A percentile compares a stretch with the other conserved stretches of the same genome.
phyloP scores from a whole-genome alignment of 2,888 invertebrate species.

The Caenorhabditis zanzibari region DNA sequence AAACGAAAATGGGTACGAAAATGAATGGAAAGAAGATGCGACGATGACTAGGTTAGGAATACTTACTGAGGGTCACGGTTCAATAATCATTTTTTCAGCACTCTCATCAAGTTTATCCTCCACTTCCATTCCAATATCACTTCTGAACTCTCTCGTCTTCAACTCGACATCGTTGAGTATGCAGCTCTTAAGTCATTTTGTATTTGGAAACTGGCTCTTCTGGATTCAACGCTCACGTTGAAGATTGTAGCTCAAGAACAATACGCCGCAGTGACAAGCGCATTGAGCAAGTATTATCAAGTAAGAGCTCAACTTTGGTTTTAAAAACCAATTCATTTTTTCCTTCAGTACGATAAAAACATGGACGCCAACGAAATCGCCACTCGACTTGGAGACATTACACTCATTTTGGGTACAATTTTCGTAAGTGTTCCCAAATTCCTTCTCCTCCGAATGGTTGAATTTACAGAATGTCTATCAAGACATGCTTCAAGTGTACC shows the following conservation, averaged over 20 bases:
- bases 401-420: conserved; percentile 57
- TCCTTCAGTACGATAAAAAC: conserved; percentile 10
- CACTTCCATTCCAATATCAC: conserved; percentile 33
- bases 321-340: not conserved
- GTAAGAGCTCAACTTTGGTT: too few relatives aligned
- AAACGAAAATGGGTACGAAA: conserved; percentile 12
- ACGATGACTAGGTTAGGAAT: conserved; percentile 3
- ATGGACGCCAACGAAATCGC: conserved; percentile 35
- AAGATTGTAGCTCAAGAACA: conserved; percentile 60
- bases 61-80: too few relatives aligned
- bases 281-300: conserved; percentile 54
- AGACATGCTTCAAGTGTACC: conserved; percentile 34
- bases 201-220: conserved; percentile 67
- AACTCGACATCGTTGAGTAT: conserved; percentile 66
- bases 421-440: conserved; percentile 42
- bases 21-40: not conserved
- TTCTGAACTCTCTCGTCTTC: conserved; percentile 23
- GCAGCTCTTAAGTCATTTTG: conserved; percentile 69
- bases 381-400: conserved; percentile 55
- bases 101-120: conserved; percentile 21
- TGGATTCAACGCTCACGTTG: conserved; percentile 58
- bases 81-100: conserved; percentile 5
- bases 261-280: conserved; percentile 42
- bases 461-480: conserved; percentile 33
- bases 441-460: not conserved